These are phyloP conservation scores for Vanessa tameamea DNA, from an alignment of 1,140 invertebrate genomes.

Conservation along the genomic window DNA sequence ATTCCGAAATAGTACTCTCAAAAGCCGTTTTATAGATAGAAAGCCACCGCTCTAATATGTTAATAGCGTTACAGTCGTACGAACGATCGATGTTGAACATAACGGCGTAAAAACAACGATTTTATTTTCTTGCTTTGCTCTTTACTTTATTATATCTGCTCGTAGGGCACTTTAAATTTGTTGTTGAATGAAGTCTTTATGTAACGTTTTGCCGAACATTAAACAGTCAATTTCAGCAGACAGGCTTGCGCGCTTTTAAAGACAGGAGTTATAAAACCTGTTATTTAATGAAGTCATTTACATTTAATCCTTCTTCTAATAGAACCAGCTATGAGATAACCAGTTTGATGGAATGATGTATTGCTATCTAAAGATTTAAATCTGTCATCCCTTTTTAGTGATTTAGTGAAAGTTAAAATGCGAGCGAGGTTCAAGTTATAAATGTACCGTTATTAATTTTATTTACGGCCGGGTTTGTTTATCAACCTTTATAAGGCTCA, in stretches of 20 bases:
- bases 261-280: conserved; percentile 52
- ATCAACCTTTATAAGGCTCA: conserved; percentile 40
- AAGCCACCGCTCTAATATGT: conserved; percentile 45
- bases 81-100: conserved; percentile 38
- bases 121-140: conserved; percentile 64
- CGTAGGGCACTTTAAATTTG: conserved; percentile 60
- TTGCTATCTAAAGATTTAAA: conserved; percentile 29
- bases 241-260: conserved; percentile 50
- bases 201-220: conserved; percentile 54
- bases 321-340: conserved; percentile 37
- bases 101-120: conserved; percentile 44
- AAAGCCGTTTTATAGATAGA: conserved; percentile 19
- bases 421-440: conserved; percentile 20
- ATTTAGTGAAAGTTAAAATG: conserved; percentile 25
- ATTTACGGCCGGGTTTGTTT: conserved; percentile 24
- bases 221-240: conserved; percentile 66
- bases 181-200: conserved; percentile 56
- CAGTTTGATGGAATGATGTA: conserved; percentile 31
- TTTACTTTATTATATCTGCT: conserved; percentile 50
- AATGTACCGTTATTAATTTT: conserved; percentile 34
- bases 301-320: conserved; percentile 40
- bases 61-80: conserved; percentile 47
- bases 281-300: conserved; percentile 57
- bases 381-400: conserved; percentile 20
- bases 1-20: neutral